These are phyloP conservation scores for Lasioglossum leucozonium DNA, from an alignment of 2,888 invertebrate species.

Conservation along the genomic window DNA sequence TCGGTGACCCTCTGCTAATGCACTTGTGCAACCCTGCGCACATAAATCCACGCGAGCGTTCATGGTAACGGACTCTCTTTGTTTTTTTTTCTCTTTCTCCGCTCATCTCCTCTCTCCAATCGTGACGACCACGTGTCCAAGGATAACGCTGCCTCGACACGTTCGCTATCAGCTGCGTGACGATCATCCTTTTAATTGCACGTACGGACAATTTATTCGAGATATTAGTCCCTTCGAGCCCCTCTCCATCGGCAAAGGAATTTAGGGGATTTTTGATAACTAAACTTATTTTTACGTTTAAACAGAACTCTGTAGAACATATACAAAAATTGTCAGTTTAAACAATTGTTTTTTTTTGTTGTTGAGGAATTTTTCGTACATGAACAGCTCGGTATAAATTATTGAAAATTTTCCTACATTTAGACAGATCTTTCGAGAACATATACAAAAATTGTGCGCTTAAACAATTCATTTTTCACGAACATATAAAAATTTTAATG, in stretches of 20 bases:
- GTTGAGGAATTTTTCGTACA: no score
- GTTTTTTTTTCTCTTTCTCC: background rate
- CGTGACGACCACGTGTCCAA: constrained; percentile 11
- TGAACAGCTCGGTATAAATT: no score
- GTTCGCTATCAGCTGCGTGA: background rate
- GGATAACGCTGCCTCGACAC: constrained; percentile 25
- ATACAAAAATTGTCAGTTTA: no score
- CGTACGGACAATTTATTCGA: background rate
- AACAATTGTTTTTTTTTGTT: no score
- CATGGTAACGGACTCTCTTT: background rate
- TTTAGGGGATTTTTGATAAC: background rate
- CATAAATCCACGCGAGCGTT: background rate
- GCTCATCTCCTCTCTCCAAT: background rate
- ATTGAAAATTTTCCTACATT: no score
- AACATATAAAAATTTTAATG: background rate
- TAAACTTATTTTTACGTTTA: background rate
- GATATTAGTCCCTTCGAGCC: background rate
- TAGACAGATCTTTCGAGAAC: background rate
- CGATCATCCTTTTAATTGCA: background rate
- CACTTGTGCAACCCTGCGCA: background rate
- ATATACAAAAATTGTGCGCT: background rate
- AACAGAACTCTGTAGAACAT: no score
- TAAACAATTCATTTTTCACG: background rate
- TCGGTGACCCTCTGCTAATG: constrained; percentile 6
- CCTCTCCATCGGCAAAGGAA: background rate